Evolutionary conservation across 1,140 invertebrate genomes (phyloP).

Genomic region (Hyles euphorbiae): DNA sequence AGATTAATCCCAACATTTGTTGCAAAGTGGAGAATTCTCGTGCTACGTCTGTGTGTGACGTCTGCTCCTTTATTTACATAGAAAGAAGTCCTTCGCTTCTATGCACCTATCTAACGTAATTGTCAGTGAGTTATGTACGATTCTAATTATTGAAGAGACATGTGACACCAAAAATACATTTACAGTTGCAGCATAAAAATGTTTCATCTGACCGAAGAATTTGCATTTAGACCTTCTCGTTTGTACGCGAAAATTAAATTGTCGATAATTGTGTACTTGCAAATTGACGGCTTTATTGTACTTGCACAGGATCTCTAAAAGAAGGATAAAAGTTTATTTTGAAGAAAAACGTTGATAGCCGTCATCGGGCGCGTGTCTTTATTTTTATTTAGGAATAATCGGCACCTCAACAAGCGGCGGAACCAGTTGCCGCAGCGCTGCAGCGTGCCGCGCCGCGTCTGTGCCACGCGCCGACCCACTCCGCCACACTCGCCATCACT

Average conservation of each 20-base stretch:
- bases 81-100: too few species aligned
- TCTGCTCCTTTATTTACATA: too few species aligned
- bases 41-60: background rate
- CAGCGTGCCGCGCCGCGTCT: constrained; percentile 36
- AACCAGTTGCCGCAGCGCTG: constrained; percentile 24
- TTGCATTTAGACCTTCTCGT: too few species aligned
- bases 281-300: too few species aligned
- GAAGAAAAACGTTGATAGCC: constrained; percentile 20
- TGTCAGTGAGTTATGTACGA: too few species aligned
- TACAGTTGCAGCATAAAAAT: too few species aligned
- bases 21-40: constrained; percentile 27
- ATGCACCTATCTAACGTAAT: too few species aligned
- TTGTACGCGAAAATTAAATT: background rate
- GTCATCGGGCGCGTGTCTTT: constrained; percentile 25
- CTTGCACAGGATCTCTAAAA: background rate
- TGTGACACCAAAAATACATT: too few species aligned
- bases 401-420: constrained; percentile 19
- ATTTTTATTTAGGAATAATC: constrained; percentile 40
- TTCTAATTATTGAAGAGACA: too few species aligned
- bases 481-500: background rate
- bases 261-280: background rate
- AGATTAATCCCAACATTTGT: constrained; percentile 31
- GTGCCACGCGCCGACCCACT: background rate
- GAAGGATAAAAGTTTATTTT: constrained; percentile 22
- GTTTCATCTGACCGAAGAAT: too few species aligned